Evolutionary conservation across 2,888 invertebrate genomes (phyloP), one percentile per base, ranked within the genome.

Genomic region (Lasioglossum lativentre): DNA sequence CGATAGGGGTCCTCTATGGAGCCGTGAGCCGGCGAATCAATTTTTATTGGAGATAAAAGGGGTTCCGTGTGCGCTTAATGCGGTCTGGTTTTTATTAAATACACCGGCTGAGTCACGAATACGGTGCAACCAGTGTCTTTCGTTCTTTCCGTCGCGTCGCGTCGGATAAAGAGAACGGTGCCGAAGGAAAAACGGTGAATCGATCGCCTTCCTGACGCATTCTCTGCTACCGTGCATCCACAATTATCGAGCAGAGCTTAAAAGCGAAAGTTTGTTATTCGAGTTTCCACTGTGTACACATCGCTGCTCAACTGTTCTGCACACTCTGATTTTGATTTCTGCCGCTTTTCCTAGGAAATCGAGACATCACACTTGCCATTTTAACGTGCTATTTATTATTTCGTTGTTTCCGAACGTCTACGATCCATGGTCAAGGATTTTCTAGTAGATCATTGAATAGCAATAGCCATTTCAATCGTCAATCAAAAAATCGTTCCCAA

Each of bases 211-310:
- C 34, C 30, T 63, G 59, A 63, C 59, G 59, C 30, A 16, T 63
- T 30, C 59, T 5, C 59, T 27, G 27, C 27, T n/a, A 59, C 12
- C 59, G 59, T 59, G 4, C 27, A 59, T 27, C 14, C 27, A 59
- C 59, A 59, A 27, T 59, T 27, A 27, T 59, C 59, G 59, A 8
- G 66, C 30, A 34, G 23, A 66, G 34, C 34, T 66, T 34, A 66
- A 34, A 23, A 72, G 34, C 72, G 38, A 30, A 66, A 66, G 66
- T 66, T 66, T 66, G 66, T 66, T 66, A 23, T 30, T 34, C 66
- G 66, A 66, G 66, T 66, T 66, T 66, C 66, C 59, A 63, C 27
- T 63, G 30, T 63, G 59, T n/a, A 30, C 59, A 63, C 59, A 30
- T 30, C 30, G 27, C 59, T 30, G 30, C 59, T 10, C 52, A 52